These are phyloP conservation scores for Tragelaphus eurycerus DNA, from an alignment of 2,797 vertebrate genomes.

Conservation along the genomic window DNA sequence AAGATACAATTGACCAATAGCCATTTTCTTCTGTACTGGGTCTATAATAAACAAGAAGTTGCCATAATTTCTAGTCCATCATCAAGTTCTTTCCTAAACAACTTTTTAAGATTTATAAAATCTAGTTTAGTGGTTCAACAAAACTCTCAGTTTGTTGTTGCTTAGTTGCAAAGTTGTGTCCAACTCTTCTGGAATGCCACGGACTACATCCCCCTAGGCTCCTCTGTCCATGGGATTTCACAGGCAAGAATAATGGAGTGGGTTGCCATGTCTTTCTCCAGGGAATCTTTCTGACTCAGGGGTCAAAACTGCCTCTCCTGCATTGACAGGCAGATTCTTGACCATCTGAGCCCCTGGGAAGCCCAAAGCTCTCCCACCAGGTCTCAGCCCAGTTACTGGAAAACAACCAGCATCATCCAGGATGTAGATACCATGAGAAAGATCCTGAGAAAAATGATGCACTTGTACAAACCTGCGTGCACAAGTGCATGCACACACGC, in stretches of 20 bases:
- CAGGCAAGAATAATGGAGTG: not conserved
- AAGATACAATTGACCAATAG: conserved; percentile 40
- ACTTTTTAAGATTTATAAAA: not conserved
- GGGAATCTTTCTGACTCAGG: not conserved
- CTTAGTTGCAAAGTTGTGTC: not conserved
- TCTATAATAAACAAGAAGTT: not conserved
- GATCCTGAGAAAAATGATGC: not conserved
- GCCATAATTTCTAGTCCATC: not conserved
- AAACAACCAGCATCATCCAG: not conserved
- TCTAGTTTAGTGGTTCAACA: not conserved
- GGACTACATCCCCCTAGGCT: not conserved
- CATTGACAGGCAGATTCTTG: not conserved
- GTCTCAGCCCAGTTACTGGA: not conserved
- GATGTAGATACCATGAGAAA: not conserved
- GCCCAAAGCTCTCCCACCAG: not conserved
- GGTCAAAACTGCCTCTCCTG: not conserved
- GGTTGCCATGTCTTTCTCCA: not conserved
- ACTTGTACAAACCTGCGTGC: no score
- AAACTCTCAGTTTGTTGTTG: not conserved
- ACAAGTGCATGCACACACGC: not conserved
- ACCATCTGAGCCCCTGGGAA: not conserved
- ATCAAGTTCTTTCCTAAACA: not conserved
- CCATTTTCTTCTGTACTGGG: conserved; percentile 36
- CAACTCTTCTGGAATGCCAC: not conserved
- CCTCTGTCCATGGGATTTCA: not conserved